Conservation (phyloP, 2,113 vertebrate species). For the Hemibagrus wyckioides region DNA sequence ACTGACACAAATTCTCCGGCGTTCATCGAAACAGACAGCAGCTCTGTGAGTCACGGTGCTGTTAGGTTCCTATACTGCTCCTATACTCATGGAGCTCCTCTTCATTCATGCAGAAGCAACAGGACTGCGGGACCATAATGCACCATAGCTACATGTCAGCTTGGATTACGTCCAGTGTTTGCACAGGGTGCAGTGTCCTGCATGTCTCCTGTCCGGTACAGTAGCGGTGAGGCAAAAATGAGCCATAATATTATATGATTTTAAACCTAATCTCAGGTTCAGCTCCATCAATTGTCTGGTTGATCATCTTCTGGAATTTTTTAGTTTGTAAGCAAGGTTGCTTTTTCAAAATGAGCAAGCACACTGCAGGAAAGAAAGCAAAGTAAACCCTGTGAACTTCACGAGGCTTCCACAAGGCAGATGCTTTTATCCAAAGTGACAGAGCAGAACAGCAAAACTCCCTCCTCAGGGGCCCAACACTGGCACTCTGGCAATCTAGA, state of each 20-base stretch:
- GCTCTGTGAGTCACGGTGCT: background rate
- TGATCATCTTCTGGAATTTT: too few relatives aligned
- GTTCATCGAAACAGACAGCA: background rate
- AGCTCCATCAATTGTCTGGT: too few relatives aligned
- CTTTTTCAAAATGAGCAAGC: background rate
- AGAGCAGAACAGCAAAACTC: background rate
- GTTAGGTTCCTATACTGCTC: conserved; percentile 1
- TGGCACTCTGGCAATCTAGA: background rate
- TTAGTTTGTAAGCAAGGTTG: background rate
- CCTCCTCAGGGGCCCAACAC: background rate
- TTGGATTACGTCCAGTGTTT: conserved; percentile 47
- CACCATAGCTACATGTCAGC: conserved; percentile 41
- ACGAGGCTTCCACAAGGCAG: background rate
- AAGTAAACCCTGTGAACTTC: background rate
- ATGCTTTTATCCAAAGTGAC: conserved; percentile 3
- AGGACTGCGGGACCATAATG: conserved; percentile 42
- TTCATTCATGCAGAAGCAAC: conserved; percentile 40
- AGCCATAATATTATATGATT: background rate
- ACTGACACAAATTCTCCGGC: conserved; percentile 1
- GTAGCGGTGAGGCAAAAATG: background rate
- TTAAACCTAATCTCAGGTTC: background rate
- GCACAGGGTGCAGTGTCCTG: conserved; percentile 12
- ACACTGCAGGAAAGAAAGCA: background rate
- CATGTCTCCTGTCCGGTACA: conserved; percentile 27
- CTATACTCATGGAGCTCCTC: background rate